A percentile compares a stretch with the other conserved stretches of the same genome.
These are phyloP conservation scores for Heloderma charlesbogerti DNA, from an alignment of 2,113 vertebrate genomes.

Conservation along the genomic window DNA sequence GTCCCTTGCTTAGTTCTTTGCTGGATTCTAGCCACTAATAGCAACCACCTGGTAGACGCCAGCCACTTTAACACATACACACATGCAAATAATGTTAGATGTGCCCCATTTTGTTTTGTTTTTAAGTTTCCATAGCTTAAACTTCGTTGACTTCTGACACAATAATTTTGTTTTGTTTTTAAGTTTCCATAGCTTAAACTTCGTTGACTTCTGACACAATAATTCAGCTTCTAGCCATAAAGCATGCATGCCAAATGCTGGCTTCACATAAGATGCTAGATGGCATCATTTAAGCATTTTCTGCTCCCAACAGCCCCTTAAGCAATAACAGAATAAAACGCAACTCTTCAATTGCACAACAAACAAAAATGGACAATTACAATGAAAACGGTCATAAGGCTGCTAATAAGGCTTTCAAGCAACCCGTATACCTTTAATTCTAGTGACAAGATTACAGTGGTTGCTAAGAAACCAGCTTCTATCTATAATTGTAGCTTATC, in stretches of 20 bases:
- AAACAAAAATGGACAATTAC: slow-evolving; percentile 14
- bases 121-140: neutral
- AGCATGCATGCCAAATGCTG: neutral
- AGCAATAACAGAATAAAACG: neutral
- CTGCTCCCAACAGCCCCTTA: neutral
- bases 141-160: neutral
- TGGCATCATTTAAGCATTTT: neutral
- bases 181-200: neutral
- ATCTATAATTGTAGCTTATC: slow-evolving; percentile 23
- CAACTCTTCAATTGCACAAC: neutral
- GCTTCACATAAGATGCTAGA: neutral
- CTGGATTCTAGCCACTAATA: neutral
- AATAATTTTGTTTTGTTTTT: neutral
- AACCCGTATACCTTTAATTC: neutral
- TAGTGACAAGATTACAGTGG: neutral
- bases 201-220: neutral
- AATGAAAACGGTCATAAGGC: neutral
- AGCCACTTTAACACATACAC: neutral
- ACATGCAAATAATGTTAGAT: neutral
- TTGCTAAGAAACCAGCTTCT: slow-evolving; percentile 20
- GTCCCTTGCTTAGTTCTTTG: neutral
- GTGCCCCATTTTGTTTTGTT: neutral
- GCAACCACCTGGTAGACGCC: neutral
- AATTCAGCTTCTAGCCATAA: neutral
- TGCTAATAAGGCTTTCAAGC: slow-evolving; percentile 17